Evolutionary conservation across 2,888 invertebrate genomes (phyloP).

Genomic region (Gryllus longicercus): DNA sequence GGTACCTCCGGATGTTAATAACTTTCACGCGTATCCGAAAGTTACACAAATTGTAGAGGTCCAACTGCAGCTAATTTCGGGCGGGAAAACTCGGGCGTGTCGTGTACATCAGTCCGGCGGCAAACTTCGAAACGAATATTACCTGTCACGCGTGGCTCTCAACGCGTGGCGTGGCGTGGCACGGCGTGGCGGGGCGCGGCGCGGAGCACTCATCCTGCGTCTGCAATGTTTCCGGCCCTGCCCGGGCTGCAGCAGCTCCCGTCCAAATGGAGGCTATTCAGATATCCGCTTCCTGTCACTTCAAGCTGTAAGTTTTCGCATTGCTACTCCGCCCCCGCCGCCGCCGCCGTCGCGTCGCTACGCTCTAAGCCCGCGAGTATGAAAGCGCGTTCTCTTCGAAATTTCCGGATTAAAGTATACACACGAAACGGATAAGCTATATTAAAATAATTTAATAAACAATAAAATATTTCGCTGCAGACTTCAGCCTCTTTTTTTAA

Average conservation of each 20-base stretch:
- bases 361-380: background rate
- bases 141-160: background rate
- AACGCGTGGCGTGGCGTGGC: background rate
- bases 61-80: conserved; percentile 3
- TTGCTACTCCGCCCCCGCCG: background rate
- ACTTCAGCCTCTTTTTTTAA: background rate
- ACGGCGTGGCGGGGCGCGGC: no score
- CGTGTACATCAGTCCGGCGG: background rate
- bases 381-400: background rate
- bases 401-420: background rate
- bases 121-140: background rate
- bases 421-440: background rate
- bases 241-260: no score
- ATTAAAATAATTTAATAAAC: background rate
- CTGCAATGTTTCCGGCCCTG: no score
- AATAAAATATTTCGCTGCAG: background rate
- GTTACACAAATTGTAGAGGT: conserved; percentile 3
- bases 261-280: no score
- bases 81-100: background rate
- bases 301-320: background rate
- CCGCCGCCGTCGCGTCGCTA: background rate
- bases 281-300: background rate
- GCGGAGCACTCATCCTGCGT: no score
- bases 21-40: background rate
- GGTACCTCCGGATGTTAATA: background rate